Evolutionary conservation across 2,113 vertebrate species (phyloP).

Genomic region (Hypomesus transpacificus): DNA sequence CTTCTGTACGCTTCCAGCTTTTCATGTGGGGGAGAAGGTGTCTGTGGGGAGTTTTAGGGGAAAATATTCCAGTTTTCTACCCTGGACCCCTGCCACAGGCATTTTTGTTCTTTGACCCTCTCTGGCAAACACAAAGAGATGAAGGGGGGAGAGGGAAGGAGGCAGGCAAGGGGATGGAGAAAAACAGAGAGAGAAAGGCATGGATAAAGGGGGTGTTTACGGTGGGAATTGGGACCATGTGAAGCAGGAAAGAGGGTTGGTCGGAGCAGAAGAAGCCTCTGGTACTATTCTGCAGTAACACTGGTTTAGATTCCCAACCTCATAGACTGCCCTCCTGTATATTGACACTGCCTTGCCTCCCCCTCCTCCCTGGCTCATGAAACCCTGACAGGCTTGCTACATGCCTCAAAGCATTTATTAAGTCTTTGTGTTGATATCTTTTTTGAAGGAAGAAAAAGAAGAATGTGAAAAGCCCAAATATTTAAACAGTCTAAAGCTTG

Average conservation of each 20-base stretch:
- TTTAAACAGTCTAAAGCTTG: too few species aligned
- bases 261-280: not conserved
- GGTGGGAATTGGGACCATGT: conserved; percentile 9
- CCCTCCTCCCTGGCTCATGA: too few species aligned
- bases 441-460: too few species aligned
- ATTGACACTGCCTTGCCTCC: not conserved
- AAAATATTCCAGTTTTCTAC: conserved; percentile 14
- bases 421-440: too few species aligned
- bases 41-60: not conserved
- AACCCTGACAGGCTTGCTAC: too few species aligned
- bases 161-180: not conserved
- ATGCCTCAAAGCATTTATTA: too few species aligned
- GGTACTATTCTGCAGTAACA: not conserved
- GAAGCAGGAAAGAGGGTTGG: conserved; percentile 5
- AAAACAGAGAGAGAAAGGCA: not conserved
- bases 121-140: conserved; percentile 18
- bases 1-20: too few species aligned
- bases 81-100: conserved; percentile 9
- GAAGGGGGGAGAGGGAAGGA: conserved; percentile 20
- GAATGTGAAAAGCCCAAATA: too few species aligned
- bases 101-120: conserved; percentile 52
- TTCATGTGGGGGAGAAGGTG: not conserved
- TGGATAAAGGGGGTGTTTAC: conserved; percentile 5
- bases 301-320: not conserved
- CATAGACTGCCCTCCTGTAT: not conserved